phyloP scores from a whole-genome alignment of 2,888 invertebrate species.

The Euphydryas editha region DNA sequence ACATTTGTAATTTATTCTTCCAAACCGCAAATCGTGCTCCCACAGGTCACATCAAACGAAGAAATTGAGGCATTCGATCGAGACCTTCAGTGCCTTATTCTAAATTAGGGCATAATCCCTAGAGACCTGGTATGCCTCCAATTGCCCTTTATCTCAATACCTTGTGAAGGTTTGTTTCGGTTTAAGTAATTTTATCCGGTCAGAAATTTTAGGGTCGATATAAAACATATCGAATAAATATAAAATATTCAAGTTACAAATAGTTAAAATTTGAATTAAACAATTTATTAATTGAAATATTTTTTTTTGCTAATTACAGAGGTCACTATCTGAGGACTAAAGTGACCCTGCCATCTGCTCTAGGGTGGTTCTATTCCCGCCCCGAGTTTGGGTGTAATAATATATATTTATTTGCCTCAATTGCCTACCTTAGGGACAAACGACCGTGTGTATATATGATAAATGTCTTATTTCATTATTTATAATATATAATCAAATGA shows the following conservation, averaged over 20 bases:
- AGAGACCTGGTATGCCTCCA: slow-evolving; percentile 20
- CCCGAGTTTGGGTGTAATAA: too few relatives aligned
- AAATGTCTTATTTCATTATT: too few relatives aligned
- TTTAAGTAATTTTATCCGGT: slow-evolving; percentile 19
- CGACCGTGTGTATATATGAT: too few relatives aligned
- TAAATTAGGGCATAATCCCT: slow-evolving; percentile 38
- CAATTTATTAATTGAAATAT: too few relatives aligned
- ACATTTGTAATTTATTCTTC: slow-evolving; percentile 32
- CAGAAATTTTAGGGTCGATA: not conserved
- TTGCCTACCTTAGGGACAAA: too few relatives aligned
- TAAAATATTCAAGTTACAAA: not conserved
- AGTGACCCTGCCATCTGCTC: too few relatives aligned
- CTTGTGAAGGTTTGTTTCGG: slow-evolving; percentile 19
- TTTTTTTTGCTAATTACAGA: too few relatives aligned
- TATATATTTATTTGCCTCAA: too few relatives aligned
- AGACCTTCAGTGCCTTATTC: slow-evolving; percentile 32
- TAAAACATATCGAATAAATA: not conserved
- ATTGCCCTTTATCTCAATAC: slow-evolving; percentile 32
- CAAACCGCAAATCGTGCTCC: slow-evolving; percentile 35
- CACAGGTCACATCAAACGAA: slow-evolving; percentile 32
- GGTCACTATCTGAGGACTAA: too few relatives aligned
- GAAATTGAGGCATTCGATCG: slow-evolving; percentile 26
- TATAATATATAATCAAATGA: too few relatives aligned
- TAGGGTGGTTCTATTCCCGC: too few relatives aligned
- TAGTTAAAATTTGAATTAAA: too few relatives aligned